These are phyloP conservation scores for Periparus ater DNA, from an alignment of 2,797 vertebrate species.

Conservation along the genomic window DNA sequence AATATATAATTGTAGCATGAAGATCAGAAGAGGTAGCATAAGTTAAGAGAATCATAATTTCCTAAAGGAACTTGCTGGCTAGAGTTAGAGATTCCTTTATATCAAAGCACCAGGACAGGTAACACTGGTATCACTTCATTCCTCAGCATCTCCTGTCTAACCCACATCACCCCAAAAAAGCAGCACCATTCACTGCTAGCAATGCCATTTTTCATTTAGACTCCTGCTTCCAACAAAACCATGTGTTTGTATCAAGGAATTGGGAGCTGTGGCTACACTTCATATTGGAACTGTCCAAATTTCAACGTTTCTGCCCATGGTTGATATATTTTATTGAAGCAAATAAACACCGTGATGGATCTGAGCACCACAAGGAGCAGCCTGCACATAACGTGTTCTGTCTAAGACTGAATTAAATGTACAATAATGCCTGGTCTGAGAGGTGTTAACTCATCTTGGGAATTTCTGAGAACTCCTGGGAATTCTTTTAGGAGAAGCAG, in stretches of 20 bases:
- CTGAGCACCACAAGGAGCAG: not conserved
- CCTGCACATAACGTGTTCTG: not conserved
- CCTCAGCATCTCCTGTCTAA: not conserved
- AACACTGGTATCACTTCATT: not conserved
- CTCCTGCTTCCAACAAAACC: not conserved
- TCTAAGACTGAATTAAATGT: not conserved
- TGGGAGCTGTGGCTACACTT: not conserved
- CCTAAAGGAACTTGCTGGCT: not conserved
- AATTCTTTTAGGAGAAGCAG: slow-evolving; percentile 7
- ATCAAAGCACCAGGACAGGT: not conserved
- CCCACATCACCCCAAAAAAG: not conserved
- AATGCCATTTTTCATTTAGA: not conserved
- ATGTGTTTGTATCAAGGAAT: not conserved
- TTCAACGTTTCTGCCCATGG: not conserved
- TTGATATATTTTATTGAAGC: not conserved
- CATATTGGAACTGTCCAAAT: not conserved
- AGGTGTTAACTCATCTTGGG: not conserved
- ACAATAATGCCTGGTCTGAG: not conserved
- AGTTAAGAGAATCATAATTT: slow-evolving; percentile 15
- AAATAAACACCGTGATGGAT: not conserved
- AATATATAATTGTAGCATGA: slow-evolving; percentile 13
- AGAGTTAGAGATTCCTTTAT: not conserved
- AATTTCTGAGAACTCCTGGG: not conserved
- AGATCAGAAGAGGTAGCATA: slow-evolving; percentile 11
- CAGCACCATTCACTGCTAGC: not conserved